Conservation (phyloP, 2,888 invertebrate species). For the Caenorhabditis imperialis region DNA sequence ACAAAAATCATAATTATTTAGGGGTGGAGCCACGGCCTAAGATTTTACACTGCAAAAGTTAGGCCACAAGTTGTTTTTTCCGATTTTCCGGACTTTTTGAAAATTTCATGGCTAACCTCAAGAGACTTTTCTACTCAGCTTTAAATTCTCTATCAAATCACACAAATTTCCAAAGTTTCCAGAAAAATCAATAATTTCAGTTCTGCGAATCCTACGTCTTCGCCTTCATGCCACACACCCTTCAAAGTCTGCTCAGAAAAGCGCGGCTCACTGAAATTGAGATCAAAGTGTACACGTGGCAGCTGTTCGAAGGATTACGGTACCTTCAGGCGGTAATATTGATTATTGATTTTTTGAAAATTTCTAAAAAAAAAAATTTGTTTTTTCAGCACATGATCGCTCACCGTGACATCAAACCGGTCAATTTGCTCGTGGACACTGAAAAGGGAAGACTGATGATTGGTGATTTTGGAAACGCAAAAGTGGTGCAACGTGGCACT, state of each 20-base stretch:
- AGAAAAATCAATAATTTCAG: slow-evolving; percentile 14
- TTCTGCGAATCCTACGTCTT: slow-evolving; percentile 69
- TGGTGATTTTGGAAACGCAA: slow-evolving; percentile 72
- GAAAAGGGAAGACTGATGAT: slow-evolving; percentile 64
- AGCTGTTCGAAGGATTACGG: slow-evolving; percentile 69
- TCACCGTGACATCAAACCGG: slow-evolving; percentile 64
- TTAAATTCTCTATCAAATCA: too few species aligned
- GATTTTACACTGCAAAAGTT: too few species aligned
- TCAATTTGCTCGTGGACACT: slow-evolving; percentile 67
- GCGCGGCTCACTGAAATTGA: slow-evolving; percentile 58
- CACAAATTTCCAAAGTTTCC: too few species aligned
- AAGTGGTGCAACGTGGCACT: slow-evolving; percentile 55
- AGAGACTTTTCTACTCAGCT: not conserved
- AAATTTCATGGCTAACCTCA: not conserved
- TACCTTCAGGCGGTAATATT: slow-evolving; percentile 60
- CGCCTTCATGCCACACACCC: slow-evolving; percentile 64
- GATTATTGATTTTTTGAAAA: too few species aligned
- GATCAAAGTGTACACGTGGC: slow-evolving; percentile 72
- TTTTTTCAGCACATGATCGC: slow-evolving; percentile 55
- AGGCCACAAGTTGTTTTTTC: too few species aligned
- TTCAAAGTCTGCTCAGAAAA: slow-evolving; percentile 48
- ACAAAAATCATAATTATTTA: too few species aligned
- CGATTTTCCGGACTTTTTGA: not conserved
- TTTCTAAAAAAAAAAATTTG: slow-evolving; percentile 2
- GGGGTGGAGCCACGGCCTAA: too few species aligned